Base-by-base conservation (phyloP, 2,888 invertebrate species). In the Desoria tigrina region DNA sequence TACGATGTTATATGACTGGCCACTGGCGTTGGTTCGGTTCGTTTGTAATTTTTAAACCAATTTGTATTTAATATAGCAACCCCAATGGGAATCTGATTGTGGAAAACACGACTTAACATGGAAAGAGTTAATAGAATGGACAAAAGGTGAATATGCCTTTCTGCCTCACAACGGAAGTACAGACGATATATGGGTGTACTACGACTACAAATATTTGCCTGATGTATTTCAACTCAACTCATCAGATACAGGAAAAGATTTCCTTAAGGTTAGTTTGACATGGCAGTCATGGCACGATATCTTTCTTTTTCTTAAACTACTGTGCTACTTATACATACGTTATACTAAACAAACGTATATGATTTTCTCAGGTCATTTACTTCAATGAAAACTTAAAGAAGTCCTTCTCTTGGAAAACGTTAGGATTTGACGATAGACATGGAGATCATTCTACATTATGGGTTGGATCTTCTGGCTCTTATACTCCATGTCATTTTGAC, bases 401-500 rank as follows among this genome's bases (percentile, higher is more conserved):
- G 81, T 80, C 79, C 68, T 81, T 88, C 23, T 79, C 83, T 66
- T 93, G 92, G 88, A 80, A 82, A 26, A 80, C 81, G 64, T 86
- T 92, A 80, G 94, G 94, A 0, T 89, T 89, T 79, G 80, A 84
- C 14, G 85, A 87, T 1, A 84, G 87, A 75, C 82, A 83, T 71
- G 85, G 86, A 2, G 78, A 83, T 14, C 88, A 92, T 67, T 88
- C 88, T 56, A 92, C 92, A 1, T 81, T 94, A 61, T 96, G 96
- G 96, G 85, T 95, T 74, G 93, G 95, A 32, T 90, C 88, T 67
- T 82, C 83, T 77, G 90, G 91, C 2, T 90, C 95, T 1, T 92
- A 95, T 79, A 97, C 97, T 0, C 92, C 94, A 23, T 92, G 94
- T 69, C 98, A 98, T 80, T 88, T 88, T 78, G 97, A 98, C 79